Evolutionary conservation across 2,113 vertebrate species (phyloP).

Genomic region (Mohoua ochrocephala): DNA sequence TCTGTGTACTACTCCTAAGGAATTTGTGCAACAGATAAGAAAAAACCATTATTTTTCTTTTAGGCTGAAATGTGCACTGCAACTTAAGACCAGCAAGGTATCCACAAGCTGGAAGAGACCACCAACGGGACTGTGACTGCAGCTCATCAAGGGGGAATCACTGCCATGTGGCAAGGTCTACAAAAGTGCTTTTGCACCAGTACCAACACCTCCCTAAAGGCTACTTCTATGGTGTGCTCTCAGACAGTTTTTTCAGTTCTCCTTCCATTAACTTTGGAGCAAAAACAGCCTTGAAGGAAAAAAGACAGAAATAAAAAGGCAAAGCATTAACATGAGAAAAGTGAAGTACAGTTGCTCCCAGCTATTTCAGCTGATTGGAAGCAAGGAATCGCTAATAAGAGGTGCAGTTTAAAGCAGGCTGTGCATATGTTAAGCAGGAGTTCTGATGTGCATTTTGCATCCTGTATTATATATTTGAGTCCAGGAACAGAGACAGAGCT

Average conservation of each 20-base stretch:
- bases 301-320: not conserved
- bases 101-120: not conserved
- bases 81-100: not conserved
- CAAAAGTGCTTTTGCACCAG: not conserved
- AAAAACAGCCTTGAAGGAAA: not conserved
- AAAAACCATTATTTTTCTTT: not conserved
- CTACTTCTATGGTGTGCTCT: not conserved
- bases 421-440: not conserved
- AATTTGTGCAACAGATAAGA: rapidly evolving
- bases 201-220: not conserved
- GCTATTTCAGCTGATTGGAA: conserved; percentile 13
- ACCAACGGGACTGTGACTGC: not conserved
- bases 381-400: not conserved
- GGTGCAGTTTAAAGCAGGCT: not conserved
- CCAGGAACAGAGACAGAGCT: not conserved
- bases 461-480: not conserved
- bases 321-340: conserved; percentile 5
- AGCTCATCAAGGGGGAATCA: not conserved
- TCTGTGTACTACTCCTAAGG: not conserved
- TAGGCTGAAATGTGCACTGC: not conserved
- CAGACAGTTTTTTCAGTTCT: not conserved
- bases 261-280: not conserved
- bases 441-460: not conserved
- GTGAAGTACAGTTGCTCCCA: not conserved
- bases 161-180: not conserved